Evolutionary conservation across 2,113 vertebrate species (phyloP).

Genomic region (Cololabis saira): DNA sequence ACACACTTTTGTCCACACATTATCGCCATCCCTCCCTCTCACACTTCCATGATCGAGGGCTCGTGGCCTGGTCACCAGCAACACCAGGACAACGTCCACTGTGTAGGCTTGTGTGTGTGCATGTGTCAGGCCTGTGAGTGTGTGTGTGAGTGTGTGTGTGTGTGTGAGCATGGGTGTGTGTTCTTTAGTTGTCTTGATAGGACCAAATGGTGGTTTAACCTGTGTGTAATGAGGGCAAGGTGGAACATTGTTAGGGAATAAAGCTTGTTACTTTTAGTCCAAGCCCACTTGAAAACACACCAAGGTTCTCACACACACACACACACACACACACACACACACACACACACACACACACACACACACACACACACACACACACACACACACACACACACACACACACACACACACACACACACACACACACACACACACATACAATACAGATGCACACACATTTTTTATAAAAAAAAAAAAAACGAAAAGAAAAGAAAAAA

Average conservation of each 20-base stretch:
- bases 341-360: slow-evolving; percentile 8
- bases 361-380: slow-evolving; percentile 9
- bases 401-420: slow-evolving; percentile 11
- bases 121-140: slow-evolving; percentile 29
- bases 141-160: slow-evolving; percentile 17
- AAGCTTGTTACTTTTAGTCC: slow-evolving; percentile 77
- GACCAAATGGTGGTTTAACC: slow-evolving; percentile 76
- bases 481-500: slow-evolving; percentile 27
- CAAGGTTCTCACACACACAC: slow-evolving; percentile 9
- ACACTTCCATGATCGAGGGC: slow-evolving; percentile 64
- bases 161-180: slow-evolving; percentile 12
- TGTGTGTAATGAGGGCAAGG: slow-evolving; percentile 80
- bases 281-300: slow-evolving; percentile 56
- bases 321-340: slow-evolving; percentile 11
- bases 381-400: slow-evolving; percentile 11
- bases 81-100: slow-evolving; percentile 39
- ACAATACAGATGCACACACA: slow-evolving; percentile 33
- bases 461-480: slow-evolving; percentile 52
- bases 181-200: slow-evolving; percentile 69
- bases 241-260: slow-evolving; percentile 79
- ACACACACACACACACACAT: slow-evolving; percentile 7
- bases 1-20: slow-evolving; percentile 23
- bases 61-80: slow-evolving; percentile 44
- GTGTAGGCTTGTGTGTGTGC: slow-evolving; percentile 39
- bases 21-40: slow-evolving; percentile 39